Evolutionary conservation across 2,888 invertebrate species (phyloP), one percentile per base, ranked within the genome.

Genomic region (Orthosia gothica): DNA sequence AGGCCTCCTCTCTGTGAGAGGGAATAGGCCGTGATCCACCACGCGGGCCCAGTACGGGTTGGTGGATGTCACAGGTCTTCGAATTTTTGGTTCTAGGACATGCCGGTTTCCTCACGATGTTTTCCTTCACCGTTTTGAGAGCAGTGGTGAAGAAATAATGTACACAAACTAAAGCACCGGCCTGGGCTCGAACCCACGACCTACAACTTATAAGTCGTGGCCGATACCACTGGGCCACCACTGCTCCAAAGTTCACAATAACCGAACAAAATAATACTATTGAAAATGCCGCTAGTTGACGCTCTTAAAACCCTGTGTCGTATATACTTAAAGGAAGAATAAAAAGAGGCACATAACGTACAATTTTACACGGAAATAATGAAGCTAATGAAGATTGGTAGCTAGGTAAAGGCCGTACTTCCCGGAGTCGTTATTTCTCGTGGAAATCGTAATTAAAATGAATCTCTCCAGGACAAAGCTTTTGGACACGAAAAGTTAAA

Each of bases 401-500:
- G 94, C 88, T 91, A 93, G 91, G 92, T 91, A 90, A 91, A 93
- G 92, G 92, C 90, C 92, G 91, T 90, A 90, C 91, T 92, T 93
- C 83, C 89, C 90, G 74, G 88, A 91, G 91, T 91, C 93, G 92
- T 92, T 92, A 92, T 91, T 94, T 90, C 92, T 93, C 92, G 92
- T 92, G 90, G 89, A 93, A 93, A 94, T 92, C 94, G 94, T 95
- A 95, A 95, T 95, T 95, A 95, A 95, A 95, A 95, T 93, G 92
- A 94, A 95, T 95, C 94, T 94, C 89, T 92, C 86, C 87, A 89
- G 90, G 91, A 91, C 91, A 90, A 89, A 87, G 91, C 89, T 91
- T 92, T 93, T 85, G 89, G 91, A 90, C 87, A 88, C 91, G 89
- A 89, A 92, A 92, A 90, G 87, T 92, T 91, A 91, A 92, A 92